Evolutionary conservation across 2,797 vertebrate species (phyloP).

Genomic region (Champsocephalus esox): DNA sequence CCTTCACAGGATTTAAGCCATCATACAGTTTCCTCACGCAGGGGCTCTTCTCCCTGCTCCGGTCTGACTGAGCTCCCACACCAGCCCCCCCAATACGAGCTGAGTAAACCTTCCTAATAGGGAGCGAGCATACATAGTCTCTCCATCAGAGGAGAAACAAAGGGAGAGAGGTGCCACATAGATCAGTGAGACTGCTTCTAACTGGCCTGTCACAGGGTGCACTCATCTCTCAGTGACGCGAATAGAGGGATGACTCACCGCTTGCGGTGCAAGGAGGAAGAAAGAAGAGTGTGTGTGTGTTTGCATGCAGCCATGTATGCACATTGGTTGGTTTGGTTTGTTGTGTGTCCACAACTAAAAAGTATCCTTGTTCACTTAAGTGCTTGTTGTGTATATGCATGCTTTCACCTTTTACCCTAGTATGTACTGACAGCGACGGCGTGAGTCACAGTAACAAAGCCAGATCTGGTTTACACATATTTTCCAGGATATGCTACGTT

Average conservation of each 20-base stretch:
- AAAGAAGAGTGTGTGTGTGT: slow-evolving; percentile 51
- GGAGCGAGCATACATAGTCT: slow-evolving; percentile 70
- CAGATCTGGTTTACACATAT: slow-evolving; percentile 30
- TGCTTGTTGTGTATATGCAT: slow-evolving; percentile 35
- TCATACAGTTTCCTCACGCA: slow-evolving; percentile 39
- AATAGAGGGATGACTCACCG: slow-evolving; percentile 87
- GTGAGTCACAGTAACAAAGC: slow-evolving; percentile 28
- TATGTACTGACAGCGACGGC: slow-evolving; percentile 34
- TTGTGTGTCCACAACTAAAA: slow-evolving; percentile 42
- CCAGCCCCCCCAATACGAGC: slow-evolving; percentile 58
- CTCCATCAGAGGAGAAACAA: slow-evolving; percentile 76
- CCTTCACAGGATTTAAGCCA: slow-evolving; percentile 30
- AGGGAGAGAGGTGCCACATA: slow-evolving; percentile 78
- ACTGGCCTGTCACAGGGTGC: slow-evolving; percentile 84
- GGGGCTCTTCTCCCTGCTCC: slow-evolving; percentile 42
- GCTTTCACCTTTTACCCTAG: slow-evolving; percentile 65
- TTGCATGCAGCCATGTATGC: slow-evolving; percentile 33
- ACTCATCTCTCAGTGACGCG: slow-evolving; percentile 86
- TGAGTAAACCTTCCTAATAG: slow-evolving; percentile 73
- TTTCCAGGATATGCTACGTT: slow-evolving; percentile 33
- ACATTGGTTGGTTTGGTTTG: slow-evolving; percentile 42
- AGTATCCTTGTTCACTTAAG: slow-evolving; percentile 27
- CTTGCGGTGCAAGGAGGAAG: slow-evolving; percentile 74
- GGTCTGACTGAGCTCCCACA: slow-evolving; percentile 49
- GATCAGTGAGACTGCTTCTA: slow-evolving; percentile 81